Percentiles rank a stretch among this genome's conserved stretches.
These are phyloP conservation scores for Mormyrus lacerda DNA, from an alignment of 2,113 vertebrate genomes.

Conservation along the genomic window DNA sequence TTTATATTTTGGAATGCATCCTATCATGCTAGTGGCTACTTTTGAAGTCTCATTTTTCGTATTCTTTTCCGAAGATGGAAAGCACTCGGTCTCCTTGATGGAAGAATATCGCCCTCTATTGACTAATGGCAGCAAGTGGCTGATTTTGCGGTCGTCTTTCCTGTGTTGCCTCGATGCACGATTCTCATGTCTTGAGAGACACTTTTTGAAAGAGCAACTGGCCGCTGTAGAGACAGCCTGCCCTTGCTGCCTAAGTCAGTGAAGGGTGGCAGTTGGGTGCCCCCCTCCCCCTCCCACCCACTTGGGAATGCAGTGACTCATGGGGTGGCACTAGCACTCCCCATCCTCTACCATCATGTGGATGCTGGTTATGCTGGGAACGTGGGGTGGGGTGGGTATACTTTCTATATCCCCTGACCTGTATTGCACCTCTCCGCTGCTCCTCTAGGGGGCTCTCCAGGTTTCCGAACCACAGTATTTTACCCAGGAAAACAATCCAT, in stretches of 20 bases:
- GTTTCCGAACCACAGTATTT: background rate
- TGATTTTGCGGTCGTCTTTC: background rate
- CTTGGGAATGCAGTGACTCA: background rate
- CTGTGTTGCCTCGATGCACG: background rate
- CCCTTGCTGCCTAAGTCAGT: background rate
- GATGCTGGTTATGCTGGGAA: background rate
- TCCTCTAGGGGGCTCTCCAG: background rate
- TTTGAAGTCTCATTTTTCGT: conserved; percentile 14
- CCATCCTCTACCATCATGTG: background rate
- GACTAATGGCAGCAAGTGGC: conserved; percentile 12
- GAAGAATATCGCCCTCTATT: conserved; percentile 31
- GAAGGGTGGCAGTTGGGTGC: background rate
- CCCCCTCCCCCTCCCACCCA: background rate
- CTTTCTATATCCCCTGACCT: background rate
- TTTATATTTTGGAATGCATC: conserved; percentile 36
- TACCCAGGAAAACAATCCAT: background rate
- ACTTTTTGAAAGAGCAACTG: background rate
- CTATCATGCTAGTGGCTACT: conserved; percentile 23
- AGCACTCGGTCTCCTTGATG: background rate
- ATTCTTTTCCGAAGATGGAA: background rate
- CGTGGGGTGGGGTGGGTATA: background rate
- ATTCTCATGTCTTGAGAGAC: background rate
- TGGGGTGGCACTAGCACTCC: background rate
- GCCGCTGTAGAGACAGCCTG: background rate
- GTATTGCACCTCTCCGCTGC: background rate